Conservation (phyloP, 1,140 invertebrate genomes). For the Drosophila repleta region DNA sequence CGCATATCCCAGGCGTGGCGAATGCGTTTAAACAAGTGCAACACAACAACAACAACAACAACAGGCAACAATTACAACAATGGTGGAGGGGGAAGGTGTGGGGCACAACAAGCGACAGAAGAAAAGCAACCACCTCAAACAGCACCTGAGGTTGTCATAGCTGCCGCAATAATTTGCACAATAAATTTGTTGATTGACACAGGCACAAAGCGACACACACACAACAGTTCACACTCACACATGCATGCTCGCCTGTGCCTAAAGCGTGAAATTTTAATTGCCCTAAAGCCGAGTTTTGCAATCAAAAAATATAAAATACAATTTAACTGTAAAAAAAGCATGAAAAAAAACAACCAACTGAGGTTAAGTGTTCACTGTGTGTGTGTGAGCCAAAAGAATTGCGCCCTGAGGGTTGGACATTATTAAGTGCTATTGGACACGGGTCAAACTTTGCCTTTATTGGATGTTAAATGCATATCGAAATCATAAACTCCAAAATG, state of each 20-base stretch:
- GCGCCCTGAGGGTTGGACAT: slow-evolving; percentile 2
- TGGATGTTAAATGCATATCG: slow-evolving; percentile 33
- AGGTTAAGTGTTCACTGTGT: slow-evolving; percentile 18
- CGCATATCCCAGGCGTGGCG: slow-evolving; percentile 58
- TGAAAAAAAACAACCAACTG: slow-evolving; percentile 13
- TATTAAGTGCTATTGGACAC: slow-evolving; percentile 30
- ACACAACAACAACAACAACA: slow-evolving; percentile 16
- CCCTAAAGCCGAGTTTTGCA: slow-evolving; percentile 50
- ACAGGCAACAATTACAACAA: background rate
- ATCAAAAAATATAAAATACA: slow-evolving; percentile 31
- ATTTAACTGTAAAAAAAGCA: slow-evolving; percentile 18
- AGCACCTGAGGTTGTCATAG: slow-evolving; percentile 75
- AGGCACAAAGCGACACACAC: slow-evolving; percentile 22
- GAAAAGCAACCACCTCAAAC: slow-evolving; percentile 38
- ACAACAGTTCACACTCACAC: background rate
- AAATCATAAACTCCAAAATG: background rate
- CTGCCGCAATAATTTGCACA: slow-evolving; percentile 63
- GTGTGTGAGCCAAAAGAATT: background rate
- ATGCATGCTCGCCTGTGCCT: slow-evolving; percentile 24
- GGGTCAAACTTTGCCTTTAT: slow-evolving; percentile 39
- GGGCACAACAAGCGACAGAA: background rate
- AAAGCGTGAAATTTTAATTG: slow-evolving; percentile 77
- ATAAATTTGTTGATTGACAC: slow-evolving; percentile 61
- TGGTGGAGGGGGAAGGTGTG: background rate
- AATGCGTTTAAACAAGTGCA: slow-evolving; percentile 72